Conservation (phyloP, 2,113 vertebrate species). For the Aptenodytes patagonicus region DNA sequence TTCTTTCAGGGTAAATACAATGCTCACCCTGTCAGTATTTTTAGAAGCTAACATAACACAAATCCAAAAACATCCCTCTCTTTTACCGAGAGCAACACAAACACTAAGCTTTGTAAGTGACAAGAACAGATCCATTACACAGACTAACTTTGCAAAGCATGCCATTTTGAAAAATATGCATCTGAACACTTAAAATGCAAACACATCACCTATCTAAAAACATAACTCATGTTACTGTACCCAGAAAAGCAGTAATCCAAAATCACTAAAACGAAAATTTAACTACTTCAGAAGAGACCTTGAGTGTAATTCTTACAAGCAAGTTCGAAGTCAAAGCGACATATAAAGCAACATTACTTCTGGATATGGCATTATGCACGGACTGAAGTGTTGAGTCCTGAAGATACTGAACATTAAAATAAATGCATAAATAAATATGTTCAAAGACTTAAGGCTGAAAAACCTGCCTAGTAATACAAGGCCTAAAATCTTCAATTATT, state of each 20-base stretch:
- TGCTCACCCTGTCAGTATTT: background rate
- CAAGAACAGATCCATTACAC: background rate
- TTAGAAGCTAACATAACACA: background rate
- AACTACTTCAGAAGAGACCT: background rate
- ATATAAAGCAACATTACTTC: background rate
- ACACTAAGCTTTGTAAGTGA: background rate
- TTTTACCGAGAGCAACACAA: background rate
- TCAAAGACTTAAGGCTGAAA: background rate
- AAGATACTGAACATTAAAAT: background rate
- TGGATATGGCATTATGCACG: background rate
- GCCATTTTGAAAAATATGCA: background rate
- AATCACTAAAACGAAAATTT: background rate
- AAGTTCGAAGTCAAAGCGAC: background rate
- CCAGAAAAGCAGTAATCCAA: background rate
- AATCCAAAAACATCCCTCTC: background rate
- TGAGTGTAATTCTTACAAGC: background rate
- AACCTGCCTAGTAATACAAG: background rate
- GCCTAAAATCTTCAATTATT: background rate
- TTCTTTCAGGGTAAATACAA: background rate
- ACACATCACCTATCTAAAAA: background rate
- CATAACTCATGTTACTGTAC: background rate
- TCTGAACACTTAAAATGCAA: background rate
- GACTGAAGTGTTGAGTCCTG: background rate
- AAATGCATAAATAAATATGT: background rate
- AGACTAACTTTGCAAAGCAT: background rate